Evolutionary conservation across 2,888 invertebrate genomes (phyloP), one percentile per base, ranked within the genome.

Genomic region (Eristalinus sepulchralis): DNA sequence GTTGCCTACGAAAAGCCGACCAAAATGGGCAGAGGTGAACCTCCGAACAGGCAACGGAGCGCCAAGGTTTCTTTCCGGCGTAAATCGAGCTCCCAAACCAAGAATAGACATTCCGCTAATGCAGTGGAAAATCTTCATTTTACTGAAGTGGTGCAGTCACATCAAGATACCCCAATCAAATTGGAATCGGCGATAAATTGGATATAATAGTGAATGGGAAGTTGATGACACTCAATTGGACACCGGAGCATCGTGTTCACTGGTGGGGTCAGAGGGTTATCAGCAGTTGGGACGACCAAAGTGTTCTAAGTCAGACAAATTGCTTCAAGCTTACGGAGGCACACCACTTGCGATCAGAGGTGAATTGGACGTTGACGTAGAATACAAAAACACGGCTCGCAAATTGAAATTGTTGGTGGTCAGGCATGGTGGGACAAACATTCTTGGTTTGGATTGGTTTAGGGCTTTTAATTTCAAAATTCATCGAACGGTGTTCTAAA

Each of bases 251-350:
- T 47, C 67, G 10, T 67, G 76, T 64, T 64, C 64, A 13, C 24
- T 64, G 22, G 64, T 64, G 36, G 64, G 22, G 4, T 39, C 64
- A 64, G 22, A 24, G 9, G 39, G 67, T 36, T 67, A 76, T 60
- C 47, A 60, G 39, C 36, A 57, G 20, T 39, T 67, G 39, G 60
- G 76, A 27, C 33, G 59, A 76, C 76, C 64, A 13, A 59, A 13
- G 59, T 27, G 59, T 59, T 59, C 27, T 0, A 27, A 59, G 13
- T 59, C 27, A 4, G 59, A 59, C 11, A 62, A 73, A 59, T 27
- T 63, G 24, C 63, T 73, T 20, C 60, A 47, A 13, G 63, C 63
- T 27, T 73, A 73, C 39, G 63, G 73, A 36, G 27, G n/a, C 11
- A 31, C n/a, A 60, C 13, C 34, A 34, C 17, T 63, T 20, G 31